Conservation (phyloP, 1,140 invertebrate species). For the Lucilia cuprina region DNA sequence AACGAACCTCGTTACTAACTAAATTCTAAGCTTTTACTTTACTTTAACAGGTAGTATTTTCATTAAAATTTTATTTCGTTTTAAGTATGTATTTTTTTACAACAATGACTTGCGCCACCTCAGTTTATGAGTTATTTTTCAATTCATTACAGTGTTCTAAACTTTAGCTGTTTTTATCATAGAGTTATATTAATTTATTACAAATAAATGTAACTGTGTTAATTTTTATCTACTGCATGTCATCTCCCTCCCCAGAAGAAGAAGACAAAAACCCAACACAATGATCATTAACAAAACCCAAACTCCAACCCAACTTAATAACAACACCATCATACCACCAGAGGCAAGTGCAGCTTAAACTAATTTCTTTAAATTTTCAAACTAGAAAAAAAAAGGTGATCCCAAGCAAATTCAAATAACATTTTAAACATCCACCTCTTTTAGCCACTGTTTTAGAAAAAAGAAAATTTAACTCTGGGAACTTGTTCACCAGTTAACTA, state of each 20-base stretch:
- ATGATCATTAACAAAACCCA: not conserved
- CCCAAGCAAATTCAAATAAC: not conserved
- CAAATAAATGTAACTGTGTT: constrained; percentile 7
- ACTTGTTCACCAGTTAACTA: not conserved
- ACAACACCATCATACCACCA: not conserved
- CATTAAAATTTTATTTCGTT: not conserved
- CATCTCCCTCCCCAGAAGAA: not conserved
- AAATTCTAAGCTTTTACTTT: not conserved
- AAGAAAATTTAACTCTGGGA: not conserved
- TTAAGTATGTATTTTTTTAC: not conserved
- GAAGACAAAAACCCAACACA: not conserved
- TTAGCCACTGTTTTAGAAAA: not conserved
- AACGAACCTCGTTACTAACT: not conserved
- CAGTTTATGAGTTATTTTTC: not conserved
- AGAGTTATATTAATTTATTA: constrained; percentile 12
- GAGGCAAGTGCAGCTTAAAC: not conserved
- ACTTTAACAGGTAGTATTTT: not conserved
- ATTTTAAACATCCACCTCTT: not conserved
- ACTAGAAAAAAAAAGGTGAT: not conserved
- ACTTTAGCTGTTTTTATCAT: not conserved
- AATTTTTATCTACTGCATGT: constrained; percentile 10
- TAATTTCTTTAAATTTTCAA: not conserved
- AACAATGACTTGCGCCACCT: not conserved
- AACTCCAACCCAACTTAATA: not conserved
- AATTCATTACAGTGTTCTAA: not conserved